Base-by-base conservation (phyloP, 2,797 vertebrate species). In the Manis crassicaudata region DNA sequence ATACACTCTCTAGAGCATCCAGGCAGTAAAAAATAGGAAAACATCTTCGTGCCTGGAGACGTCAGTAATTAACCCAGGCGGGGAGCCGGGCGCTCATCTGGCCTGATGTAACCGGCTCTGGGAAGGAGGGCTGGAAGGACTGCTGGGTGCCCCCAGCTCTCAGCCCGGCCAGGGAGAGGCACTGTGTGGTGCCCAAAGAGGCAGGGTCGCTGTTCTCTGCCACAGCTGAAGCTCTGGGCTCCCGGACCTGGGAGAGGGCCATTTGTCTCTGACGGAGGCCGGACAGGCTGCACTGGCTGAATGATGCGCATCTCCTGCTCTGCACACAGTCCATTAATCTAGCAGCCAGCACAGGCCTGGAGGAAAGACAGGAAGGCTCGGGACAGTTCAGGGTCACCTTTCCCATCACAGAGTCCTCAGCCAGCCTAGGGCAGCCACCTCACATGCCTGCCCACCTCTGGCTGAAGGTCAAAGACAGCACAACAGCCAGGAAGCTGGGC, bases 291-390 rank as follows among this genome's bases (percentile, higher is more conserved):
- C 0, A 0, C 18, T 0, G 12, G 17, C n/a, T 93, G 86, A 95
- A 43, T 3, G 92, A 73, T 32, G 35, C 4, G 3, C 60, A 12
- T 46, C 40, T 13, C 21, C 27, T 2, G n/a, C 73, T 54, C 73
- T 25, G 67, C 72, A 68, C 94, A 76, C 88, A 90, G 91, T 29
- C 94, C 92, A 72, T 95, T 93, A 86, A 95, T 94, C 94, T 77
- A 50, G 37, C 95, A 54, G 83, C 86, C 68, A 16, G 65, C 75
- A 40, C 9, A 0, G 84, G 58, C 96, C 81, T 37, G 20, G 23
- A 27, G 65, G 95, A 73, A 46, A 73, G 63, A 43, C 1, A 5
- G 40, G 80, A 67, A 56, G 12, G 43, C 88, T 80, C 3, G 0
- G 72, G 83, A 94, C 10, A 3, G 11, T 90, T 35, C 7, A 23